Percentiles rank a stretch among this genome's conserved stretches.
phyloP scores from a whole-genome alignment of 2,113 vertebrate genomes.

The Gasterosteus nipponicus region DNA sequence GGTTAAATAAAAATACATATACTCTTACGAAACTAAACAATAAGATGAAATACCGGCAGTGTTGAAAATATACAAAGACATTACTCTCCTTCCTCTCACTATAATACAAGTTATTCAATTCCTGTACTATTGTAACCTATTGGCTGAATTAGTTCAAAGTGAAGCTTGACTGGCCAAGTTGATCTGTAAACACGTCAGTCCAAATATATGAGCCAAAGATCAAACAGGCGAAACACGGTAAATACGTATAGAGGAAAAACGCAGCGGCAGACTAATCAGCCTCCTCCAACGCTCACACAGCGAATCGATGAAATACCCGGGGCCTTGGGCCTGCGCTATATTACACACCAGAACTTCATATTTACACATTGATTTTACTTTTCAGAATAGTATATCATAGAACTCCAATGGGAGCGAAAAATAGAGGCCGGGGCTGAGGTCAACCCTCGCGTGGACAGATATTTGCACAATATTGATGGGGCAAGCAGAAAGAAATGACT shows the following conservation, averaged over 20 bases:
- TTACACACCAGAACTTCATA: slow-evolving; percentile 96
- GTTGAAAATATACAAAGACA: background rate
- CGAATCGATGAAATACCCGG: slow-evolving; percentile 82
- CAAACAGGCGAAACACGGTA: slow-evolving; percentile 69
- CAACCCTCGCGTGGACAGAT: slow-evolving; percentile 91
- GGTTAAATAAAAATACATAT: background rate
- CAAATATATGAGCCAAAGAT: slow-evolving; percentile 70
- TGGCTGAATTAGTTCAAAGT: slow-evolving; percentile 26
- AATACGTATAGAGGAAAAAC: slow-evolving; percentile 73
- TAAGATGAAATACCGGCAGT: background rate
- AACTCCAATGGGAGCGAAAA: slow-evolving; percentile 95
- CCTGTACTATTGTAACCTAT: background rate
- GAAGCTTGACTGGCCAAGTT: slow-evolving; percentile 29
- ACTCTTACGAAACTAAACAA: background rate
- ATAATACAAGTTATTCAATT: slow-evolving; percentile 11
- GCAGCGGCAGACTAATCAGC: slow-evolving; percentile 80
- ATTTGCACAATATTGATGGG: slow-evolving; percentile 96
- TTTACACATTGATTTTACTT: slow-evolving; percentile 98
- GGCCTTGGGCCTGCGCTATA: slow-evolving; percentile 88
- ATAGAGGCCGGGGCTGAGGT: slow-evolving; percentile 94
- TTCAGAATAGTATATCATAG: slow-evolving; percentile 97
- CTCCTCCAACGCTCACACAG: slow-evolving; percentile 72
- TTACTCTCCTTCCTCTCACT: background rate
- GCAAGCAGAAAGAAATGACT: slow-evolving; percentile 95
- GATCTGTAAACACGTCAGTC: slow-evolving; percentile 63